These are phyloP conservation scores for Amphiprion ocellaris DNA, from an alignment of 2,113 vertebrate species.

Conservation along the genomic window DNA sequence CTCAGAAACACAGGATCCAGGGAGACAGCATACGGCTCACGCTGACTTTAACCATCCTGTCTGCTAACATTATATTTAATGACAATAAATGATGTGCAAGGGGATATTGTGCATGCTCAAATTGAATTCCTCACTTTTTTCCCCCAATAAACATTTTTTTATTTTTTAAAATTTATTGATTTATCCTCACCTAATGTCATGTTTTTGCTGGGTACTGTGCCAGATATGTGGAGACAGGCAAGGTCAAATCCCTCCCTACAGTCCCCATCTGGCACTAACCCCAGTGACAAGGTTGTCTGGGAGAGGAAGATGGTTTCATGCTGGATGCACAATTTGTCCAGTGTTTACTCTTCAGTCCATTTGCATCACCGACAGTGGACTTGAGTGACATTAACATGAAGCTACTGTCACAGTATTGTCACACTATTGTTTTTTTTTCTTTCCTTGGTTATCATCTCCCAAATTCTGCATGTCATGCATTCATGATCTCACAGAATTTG, in stretches of 20 bases:
- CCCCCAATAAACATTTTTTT: conserved; percentile 32
- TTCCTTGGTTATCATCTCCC: conserved; percentile 11
- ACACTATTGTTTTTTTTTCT: conserved; percentile 10
- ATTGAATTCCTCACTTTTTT: conserved; percentile 28
- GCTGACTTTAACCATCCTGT: not conserved
- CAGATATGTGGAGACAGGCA: conserved; percentile 54
- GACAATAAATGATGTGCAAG: not conserved
- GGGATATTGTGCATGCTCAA: not conserved
- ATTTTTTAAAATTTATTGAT: not conserved
- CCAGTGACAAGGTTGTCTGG: conserved; percentile 67
- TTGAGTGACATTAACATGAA: conserved; percentile 73
- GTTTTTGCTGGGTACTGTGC: conserved; percentile 23
- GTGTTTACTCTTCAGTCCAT: conserved; percentile 81
- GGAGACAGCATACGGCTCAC: conserved; percentile 31
- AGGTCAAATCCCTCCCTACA: conserved; percentile 69
- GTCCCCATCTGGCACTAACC: conserved; percentile 76
- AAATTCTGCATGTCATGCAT: conserved; percentile 4
- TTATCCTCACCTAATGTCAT: conserved; percentile 23
- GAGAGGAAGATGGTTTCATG: conserved; percentile 76
- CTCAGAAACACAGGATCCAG: conserved; percentile 43
- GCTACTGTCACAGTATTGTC: conserved; percentile 34
- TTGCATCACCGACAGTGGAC: conserved; percentile 73
- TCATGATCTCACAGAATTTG: conserved; percentile 1
- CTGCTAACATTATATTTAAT: conserved; percentile 20
- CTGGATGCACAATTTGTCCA: conserved; percentile 81